Evolutionary conservation across 2,888 invertebrate species (phyloP).

Genomic region (Micoletzkya japonica): DNA sequence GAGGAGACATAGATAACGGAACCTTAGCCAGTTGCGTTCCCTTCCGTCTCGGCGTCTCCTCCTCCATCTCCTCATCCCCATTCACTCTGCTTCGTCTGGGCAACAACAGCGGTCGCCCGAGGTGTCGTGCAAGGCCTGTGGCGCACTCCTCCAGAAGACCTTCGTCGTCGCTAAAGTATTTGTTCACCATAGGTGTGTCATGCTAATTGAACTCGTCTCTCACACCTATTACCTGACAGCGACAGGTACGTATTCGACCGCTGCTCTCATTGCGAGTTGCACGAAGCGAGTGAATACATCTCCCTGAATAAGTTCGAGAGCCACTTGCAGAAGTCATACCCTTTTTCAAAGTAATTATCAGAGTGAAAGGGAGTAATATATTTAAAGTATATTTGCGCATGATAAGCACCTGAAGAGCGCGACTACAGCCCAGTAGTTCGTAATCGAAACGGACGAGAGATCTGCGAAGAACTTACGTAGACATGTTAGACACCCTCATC

Average conservation of each 20-base stretch:
- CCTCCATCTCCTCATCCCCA: too few species aligned
- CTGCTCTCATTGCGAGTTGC: slow-evolving; percentile 10
- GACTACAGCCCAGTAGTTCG: slow-evolving; percentile 20
- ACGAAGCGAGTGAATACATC: too few species aligned
- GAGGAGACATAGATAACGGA: too few species aligned
- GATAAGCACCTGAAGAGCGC: too few species aligned
- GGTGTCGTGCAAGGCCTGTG: background rate
- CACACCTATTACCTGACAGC: slow-evolving; percentile 2
- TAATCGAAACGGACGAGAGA: slow-evolving; percentile 23
- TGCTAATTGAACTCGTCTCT: background rate
- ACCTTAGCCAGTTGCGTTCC: slow-evolving; percentile 9
- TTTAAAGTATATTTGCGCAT: too few species aligned
- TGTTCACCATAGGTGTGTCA: background rate
- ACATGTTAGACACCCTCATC: background rate
- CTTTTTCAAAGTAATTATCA: background rate
- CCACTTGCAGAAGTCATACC: too few species aligned
- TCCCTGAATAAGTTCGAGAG: too few species aligned
- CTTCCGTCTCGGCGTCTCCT: slow-evolving; percentile 6
- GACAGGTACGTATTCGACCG: slow-evolving; percentile 17
- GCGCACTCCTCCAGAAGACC: slow-evolving; percentile 11
- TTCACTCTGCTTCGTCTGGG: slow-evolving; percentile 2
- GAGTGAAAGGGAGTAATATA: too few species aligned
- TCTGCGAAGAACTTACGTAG: background rate
- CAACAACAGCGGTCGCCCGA: background rate
- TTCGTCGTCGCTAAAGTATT: slow-evolving; percentile 2